Percentiles rank a stretch among this genome's conserved stretches.
Evolutionary conservation across 2,113 vertebrate species (phyloP).

Genomic region (Myiagra hebetior): DNA sequence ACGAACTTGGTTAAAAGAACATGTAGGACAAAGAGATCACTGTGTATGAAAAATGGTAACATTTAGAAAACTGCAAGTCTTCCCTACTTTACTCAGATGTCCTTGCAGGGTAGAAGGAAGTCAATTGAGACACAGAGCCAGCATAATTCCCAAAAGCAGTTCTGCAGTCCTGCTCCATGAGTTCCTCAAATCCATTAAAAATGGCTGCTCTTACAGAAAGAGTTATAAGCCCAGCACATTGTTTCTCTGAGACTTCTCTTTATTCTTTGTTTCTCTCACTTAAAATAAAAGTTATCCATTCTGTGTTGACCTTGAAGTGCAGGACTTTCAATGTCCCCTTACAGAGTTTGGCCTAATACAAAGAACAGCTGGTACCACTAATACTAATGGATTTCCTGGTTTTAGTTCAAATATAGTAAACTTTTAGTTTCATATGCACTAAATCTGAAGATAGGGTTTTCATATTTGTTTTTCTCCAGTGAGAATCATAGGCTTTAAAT

Average conservation of each 20-base stretch:
- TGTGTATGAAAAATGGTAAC: not conserved
- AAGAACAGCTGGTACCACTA: conserved; percentile 47
- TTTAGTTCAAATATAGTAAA: conserved; percentile 55
- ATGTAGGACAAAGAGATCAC: not conserved
- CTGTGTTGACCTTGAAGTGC: not conserved
- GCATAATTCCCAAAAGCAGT: not conserved
- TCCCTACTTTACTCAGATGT: not conserved
- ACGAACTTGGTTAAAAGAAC: not conserved
- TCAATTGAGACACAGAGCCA: not conserved
- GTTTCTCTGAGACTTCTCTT: not conserved
- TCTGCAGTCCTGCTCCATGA: not conserved
- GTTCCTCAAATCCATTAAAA: not conserved
- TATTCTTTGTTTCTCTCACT: not conserved
- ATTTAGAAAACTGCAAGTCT: not conserved
- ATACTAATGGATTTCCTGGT: conserved; percentile 60
- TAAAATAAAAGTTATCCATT: conserved; percentile 7
- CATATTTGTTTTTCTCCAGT: conserved; percentile 28
- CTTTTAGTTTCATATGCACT: conserved; percentile 14
- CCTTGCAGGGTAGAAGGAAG: not conserved
- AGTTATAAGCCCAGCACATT: not conserved
- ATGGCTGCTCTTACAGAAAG: not conserved
- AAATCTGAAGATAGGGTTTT: conserved; percentile 47
- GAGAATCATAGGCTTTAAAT: conserved; percentile 34
- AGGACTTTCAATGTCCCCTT: not conserved
- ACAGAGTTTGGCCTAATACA: not conserved